Evolutionary conservation across 53 echinoderm and acorn worm species (phyloP).

Genomic region (Temnopleurus reevesii): DNA sequence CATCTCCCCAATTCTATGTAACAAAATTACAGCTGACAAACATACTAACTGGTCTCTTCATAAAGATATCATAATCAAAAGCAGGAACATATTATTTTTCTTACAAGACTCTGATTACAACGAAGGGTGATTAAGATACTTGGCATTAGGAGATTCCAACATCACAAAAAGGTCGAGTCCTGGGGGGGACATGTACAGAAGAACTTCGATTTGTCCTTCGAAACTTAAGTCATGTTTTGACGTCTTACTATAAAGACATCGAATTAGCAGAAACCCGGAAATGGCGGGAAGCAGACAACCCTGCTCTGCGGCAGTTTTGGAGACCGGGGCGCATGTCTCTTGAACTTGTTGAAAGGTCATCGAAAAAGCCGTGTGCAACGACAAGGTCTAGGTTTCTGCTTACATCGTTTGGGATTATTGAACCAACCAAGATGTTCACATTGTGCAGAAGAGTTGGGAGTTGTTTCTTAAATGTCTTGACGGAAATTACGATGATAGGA

Average conservation of each 20-base stretch:
- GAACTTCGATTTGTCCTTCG: neutral
- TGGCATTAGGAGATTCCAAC: neutral
- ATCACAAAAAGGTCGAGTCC: neutral
- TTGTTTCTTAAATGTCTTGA: neutral
- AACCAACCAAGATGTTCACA: neutral
- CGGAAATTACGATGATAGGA: neutral
- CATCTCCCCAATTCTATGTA: too few species aligned
- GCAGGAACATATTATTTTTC: too few species aligned
- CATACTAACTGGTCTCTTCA: too few species aligned
- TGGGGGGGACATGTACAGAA: neutral
- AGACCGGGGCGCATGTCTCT: too few species aligned
- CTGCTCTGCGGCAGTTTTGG: neutral
- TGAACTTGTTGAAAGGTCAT: neutral
- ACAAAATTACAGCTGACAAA: too few species aligned
- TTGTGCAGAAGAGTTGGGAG: neutral
- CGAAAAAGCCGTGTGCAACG: neutral
- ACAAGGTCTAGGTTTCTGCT: neutral
- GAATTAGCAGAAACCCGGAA: neutral
- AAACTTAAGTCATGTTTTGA: neutral
- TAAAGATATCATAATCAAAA: too few species aligned
- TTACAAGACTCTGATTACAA: too few species aligned
- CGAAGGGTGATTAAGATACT: neutral
- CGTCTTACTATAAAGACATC: neutral
- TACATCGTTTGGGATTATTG: neutral
- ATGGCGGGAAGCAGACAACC: neutral